These are phyloP conservation scores for Odontocolon sp. DNA, from an alignment of 2,888 invertebrate species.

Conservation along the genomic window DNA sequence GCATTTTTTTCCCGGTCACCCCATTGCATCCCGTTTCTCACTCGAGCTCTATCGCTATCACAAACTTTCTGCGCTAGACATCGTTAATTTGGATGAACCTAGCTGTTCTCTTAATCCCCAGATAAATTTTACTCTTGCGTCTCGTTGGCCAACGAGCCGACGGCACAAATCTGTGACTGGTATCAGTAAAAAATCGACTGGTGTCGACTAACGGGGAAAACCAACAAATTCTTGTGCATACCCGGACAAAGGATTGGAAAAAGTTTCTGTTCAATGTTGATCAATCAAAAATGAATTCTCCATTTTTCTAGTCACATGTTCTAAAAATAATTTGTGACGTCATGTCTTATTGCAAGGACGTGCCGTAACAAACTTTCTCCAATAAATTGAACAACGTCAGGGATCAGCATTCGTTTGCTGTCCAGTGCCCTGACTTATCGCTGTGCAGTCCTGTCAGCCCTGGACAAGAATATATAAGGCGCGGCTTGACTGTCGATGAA, in stretches of 20 bases:
- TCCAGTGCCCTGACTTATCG: not conserved
- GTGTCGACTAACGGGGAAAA: not conserved
- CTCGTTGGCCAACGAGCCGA: conserved; percentile 17
- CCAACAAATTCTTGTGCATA: not conserved
- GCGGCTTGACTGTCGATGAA: not conserved
- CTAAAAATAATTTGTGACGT: not conserved
- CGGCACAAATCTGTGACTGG: not conserved
- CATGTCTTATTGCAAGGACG: not conserved
- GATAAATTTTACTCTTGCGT: conserved; percentile 40
- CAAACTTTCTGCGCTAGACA: conserved; percentile 49
- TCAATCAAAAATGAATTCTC: not conserved
- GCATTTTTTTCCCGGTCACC: conserved; percentile 34
- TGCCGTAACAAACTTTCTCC: not conserved
- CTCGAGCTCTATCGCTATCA: conserved; percentile 16
- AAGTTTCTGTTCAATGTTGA: not conserved
- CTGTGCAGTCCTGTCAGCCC: not conserved
- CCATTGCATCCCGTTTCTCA: conserved; percentile 38
- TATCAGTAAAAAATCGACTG: conserved; percentile 7
- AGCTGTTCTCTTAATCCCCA: conserved; percentile 45
- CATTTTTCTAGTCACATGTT: not conserved
- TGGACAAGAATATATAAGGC: conserved; percentile 31
- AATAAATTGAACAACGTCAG: conserved; percentile 20
- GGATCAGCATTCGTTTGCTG: not conserved
- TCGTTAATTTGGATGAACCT: conserved; percentile 57
- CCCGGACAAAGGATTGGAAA: not conserved